Evolutionary conservation across 2,797 vertebrate species (phyloP).

Genomic region (Tragopan temminckii): DNA sequence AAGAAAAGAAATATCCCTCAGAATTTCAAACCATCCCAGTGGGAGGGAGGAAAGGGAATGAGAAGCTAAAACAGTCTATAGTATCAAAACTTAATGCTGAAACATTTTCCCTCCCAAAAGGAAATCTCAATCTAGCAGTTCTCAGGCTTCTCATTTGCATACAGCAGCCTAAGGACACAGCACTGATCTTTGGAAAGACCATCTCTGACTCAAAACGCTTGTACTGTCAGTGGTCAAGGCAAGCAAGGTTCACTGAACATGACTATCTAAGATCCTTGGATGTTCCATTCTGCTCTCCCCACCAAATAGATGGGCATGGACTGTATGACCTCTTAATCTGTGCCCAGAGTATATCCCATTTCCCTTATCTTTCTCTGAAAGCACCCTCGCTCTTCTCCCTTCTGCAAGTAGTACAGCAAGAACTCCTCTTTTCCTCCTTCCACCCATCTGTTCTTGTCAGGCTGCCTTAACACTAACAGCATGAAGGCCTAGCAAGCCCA

Average conservation of each 20-base stretch:
- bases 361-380: neutral
- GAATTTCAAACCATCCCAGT: neutral
- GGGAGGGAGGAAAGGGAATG: fast-evolving
- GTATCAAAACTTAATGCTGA: neutral
- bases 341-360: neutral
- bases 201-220: neutral
- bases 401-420: neutral
- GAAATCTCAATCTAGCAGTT: neutral
- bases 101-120: neutral
- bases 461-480: neutral
- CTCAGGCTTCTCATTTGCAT: neutral
- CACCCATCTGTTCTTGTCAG: constrained; percentile 52
- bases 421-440: constrained; percentile 37
- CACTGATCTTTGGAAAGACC: neutral
- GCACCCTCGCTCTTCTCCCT: neutral
- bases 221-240: neutral
- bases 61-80: neutral
- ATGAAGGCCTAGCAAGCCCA: neutral
- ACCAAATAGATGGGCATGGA: neutral
- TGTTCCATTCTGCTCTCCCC: neutral
- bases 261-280: neutral
- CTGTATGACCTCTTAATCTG: neutral
- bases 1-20: neutral
- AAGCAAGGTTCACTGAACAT: neutral
- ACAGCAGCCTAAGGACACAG: neutral